Evolutionary conservation across 2,888 invertebrate species (phyloP).

Genomic region (Acronicta leporina): DNA sequence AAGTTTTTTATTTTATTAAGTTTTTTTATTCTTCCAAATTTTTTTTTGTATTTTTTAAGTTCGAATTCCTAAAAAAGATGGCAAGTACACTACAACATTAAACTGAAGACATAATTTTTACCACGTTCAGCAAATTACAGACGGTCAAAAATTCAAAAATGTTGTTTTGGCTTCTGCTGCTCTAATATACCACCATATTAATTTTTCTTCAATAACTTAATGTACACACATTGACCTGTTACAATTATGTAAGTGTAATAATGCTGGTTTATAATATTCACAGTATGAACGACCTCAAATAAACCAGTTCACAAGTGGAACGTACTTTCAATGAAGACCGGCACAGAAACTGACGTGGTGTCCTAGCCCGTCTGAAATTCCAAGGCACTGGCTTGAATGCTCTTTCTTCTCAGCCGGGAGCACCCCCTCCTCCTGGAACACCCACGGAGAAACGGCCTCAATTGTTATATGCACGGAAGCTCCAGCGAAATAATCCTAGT

Average conservation of each 20-base stretch:
- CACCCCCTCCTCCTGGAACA: constrained; percentile 24
- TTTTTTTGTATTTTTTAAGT: no score
- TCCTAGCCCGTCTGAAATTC: constrained; percentile 46
- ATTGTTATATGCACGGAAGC: constrained; percentile 54
- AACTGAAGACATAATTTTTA: no score
- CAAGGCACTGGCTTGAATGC: constrained; percentile 51
- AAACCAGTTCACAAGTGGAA: constrained; percentile 45
- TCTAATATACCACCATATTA: no score
- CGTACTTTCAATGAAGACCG: constrained; percentile 41
- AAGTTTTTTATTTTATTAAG: no score
- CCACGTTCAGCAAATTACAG: no score
- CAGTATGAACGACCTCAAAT: constrained; percentile 22
- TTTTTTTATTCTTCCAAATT: no score
- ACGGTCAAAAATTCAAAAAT: no score
- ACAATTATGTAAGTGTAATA: background rate
- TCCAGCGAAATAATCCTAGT: constrained; percentile 48
- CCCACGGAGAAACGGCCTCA: constrained; percentile 36
- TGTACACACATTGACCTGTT: no score
- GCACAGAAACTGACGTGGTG: constrained; percentile 40
- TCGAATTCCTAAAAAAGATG: no score
- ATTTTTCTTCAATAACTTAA: no score
- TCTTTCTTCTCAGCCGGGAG: constrained; percentile 34
- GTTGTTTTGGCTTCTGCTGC: no score
- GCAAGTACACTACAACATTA: no score
- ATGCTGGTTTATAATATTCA: constrained; percentile 15